Base-by-base conservation (phyloP, 2,113 vertebrate genomes). In the Caranx melampygus region DNA sequence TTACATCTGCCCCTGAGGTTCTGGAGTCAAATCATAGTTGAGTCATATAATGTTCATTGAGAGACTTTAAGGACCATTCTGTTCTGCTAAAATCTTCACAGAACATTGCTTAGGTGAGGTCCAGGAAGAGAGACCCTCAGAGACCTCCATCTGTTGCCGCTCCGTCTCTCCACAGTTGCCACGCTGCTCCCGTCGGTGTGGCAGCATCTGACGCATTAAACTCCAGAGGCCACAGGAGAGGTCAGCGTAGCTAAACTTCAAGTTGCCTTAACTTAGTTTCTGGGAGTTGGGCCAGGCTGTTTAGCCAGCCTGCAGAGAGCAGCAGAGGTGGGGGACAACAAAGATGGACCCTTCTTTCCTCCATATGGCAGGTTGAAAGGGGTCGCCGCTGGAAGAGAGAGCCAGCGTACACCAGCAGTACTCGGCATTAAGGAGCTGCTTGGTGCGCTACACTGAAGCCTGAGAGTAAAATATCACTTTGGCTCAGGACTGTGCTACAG, bases 331-430 rank as follows among this genome's bases (percentile, higher is more conserved):
- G 55, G 37, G 66, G 74, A 81, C 58, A 76, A 87, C 77, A 87
- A 76, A 85, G 71, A 66, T 12, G 40, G 82, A 69, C 62, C 47
- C 40, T 73, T 40, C 5, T 0, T 63, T 72, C 68, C 52, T 76
- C 85, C 89, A 86, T 91, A 87, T 91, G 89, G 89, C 81, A 69
- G 75, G 76, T 63, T 68, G 65, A 70, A 59, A 59, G 49, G 57
- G 65, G 52, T 69, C 62, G 0, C 44, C 1, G 26, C 60, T 71
- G 52, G 75, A 55, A 81, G 61, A 67, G 59, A 75, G 45, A 47
- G 68, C 20, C 34, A 65, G 47, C 4, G 20, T 44, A 31, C 42
- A 66, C 52, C 51, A 62, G 62, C 75, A 66, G 34, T 37, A 16
- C 12, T 73, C 18, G 0, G 51, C 59, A 57, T 73, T 60, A 65